A percentile compares a stretch with the other conserved stretches of the same genome.
Conservation (phyloP, 2,888 invertebrate species). For the Elysia crispata region DNA sequence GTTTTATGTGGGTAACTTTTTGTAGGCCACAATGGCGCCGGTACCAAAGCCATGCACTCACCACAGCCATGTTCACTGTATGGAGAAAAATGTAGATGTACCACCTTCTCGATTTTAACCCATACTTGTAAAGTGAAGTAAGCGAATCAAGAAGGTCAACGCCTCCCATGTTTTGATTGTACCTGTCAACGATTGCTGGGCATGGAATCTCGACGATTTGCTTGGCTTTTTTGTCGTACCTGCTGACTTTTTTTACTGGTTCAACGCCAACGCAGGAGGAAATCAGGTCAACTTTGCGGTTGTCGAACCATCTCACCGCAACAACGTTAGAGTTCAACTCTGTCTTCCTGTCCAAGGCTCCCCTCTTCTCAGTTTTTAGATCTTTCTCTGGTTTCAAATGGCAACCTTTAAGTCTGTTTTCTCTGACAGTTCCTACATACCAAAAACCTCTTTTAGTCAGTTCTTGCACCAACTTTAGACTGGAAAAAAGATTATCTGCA, state of each 20-base stretch:
- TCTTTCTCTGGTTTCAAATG: conserved; percentile 52
- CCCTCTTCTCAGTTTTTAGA: conserved; percentile 51
- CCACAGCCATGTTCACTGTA: conserved; percentile 49
- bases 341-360: conserved; percentile 48
- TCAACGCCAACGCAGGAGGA: conserved; percentile 52
- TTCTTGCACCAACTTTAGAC: conserved; percentile 31
- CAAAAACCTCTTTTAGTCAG: conserved; percentile 29
- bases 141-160: conserved; percentile 45
- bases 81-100: conserved; percentile 54
- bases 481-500: conserved; percentile 44
- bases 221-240: conserved; percentile 41
- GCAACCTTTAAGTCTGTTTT: conserved; percentile 48
- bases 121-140: conserved; percentile 33
- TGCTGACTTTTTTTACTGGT: conserved; percentile 27
- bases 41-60: conserved; percentile 52
- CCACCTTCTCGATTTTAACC: conserved; percentile 47
- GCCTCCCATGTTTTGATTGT: conserved; percentile 48
- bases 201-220: conserved; percentile 15
- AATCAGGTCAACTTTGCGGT: conserved; percentile 50
- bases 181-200: conserved; percentile 44
- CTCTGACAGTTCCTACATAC: conserved; percentile 47
- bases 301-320: conserved; percentile 56
- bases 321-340: conserved; percentile 46
- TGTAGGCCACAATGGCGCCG: conserved; percentile 44
- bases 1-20: conserved; percentile 38